Evolutionary conservation across 2,797 vertebrate species (phyloP).

Genomic region (Notamacropus eugenii): DNA sequence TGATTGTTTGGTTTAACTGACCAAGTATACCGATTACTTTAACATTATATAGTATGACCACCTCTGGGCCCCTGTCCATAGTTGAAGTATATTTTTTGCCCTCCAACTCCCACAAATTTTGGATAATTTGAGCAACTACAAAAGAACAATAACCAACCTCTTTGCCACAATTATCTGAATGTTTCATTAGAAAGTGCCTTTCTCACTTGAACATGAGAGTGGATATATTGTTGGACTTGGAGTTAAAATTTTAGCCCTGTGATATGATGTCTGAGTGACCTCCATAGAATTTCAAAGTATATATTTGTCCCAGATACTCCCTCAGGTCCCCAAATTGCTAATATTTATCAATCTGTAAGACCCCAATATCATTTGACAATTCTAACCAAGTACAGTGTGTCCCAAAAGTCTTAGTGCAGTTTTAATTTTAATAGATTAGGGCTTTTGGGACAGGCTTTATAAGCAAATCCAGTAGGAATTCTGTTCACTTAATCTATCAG

Average conservation of each 20-base stretch:
- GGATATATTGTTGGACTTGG: neutral
- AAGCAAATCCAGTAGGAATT: neutral
- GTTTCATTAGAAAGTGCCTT: conserved; percentile 23
- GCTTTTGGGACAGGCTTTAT: neutral
- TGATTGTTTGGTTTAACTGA: neutral
- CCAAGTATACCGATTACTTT: neutral
- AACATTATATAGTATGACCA: neutral
- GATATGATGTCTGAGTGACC: neutral
- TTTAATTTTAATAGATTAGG: neutral
- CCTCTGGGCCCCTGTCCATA: neutral
- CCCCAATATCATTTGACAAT: neutral
- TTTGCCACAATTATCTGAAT: conserved; percentile 23
- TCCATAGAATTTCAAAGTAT: neutral
- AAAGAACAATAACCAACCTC: neutral
- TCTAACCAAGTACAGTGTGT: neutral
- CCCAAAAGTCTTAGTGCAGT: neutral
- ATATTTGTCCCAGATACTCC: neutral
- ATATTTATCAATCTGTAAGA: neutral
- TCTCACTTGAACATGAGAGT: neutral
- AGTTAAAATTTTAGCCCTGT: neutral
- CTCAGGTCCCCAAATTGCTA: neutral
- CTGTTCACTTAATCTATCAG: neutral
- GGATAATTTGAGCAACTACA: conserved; percentile 3
- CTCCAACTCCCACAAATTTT: neutral
- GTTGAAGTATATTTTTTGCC: neutral